Evolutionary conservation across 1,140 invertebrate species (phyloP), one percentile per base, ranked within the genome.

Genomic region (Lasaia peninsularis): DNA sequence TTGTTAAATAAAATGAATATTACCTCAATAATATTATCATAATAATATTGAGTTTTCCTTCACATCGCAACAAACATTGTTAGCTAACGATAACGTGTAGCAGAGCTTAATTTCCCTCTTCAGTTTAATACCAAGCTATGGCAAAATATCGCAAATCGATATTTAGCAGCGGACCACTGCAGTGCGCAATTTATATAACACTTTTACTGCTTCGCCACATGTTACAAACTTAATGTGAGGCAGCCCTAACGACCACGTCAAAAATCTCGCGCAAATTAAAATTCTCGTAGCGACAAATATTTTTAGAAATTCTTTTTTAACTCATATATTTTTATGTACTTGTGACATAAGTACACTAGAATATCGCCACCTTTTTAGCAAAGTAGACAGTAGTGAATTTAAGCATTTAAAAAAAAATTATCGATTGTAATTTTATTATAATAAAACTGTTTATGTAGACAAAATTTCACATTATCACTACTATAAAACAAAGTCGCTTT

Each of bases 161-260:
- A 48, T 48, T 20, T 48, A 48, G 40, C 40, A 31, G 24, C 16
- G 52, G 34, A 58, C 40, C 55, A 61, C 63, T 65, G 63, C 63
- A 65, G 59, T 65, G 63, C 63, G 63, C 63, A 65, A 65, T 65
- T 62, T 62, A 65, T 65, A 62, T 65, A 65, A 65, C 56, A 61
- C 56, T 58, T 61, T 65, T 62, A 61, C 51, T 49, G 44, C 56
- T 34, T 33, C 10, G 18, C 63, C 63, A 65, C 52, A 65, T 62
- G 63, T 62, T 58, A 56, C 63, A 20, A 65, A 52, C 56, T 65
- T 62, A 65, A 62, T 58, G 56, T 14, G 20, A 20, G 52, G 35
- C 9, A 10, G 40, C 28, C 58, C 56, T 62, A 62, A 65, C 60
- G 56, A 56, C 52, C 37, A 48, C 59, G 44, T 37, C 52, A 53